Evolutionary conservation across 2,113 vertebrate species (phyloP).

Genomic region (Lipophrys pholis): DNA sequence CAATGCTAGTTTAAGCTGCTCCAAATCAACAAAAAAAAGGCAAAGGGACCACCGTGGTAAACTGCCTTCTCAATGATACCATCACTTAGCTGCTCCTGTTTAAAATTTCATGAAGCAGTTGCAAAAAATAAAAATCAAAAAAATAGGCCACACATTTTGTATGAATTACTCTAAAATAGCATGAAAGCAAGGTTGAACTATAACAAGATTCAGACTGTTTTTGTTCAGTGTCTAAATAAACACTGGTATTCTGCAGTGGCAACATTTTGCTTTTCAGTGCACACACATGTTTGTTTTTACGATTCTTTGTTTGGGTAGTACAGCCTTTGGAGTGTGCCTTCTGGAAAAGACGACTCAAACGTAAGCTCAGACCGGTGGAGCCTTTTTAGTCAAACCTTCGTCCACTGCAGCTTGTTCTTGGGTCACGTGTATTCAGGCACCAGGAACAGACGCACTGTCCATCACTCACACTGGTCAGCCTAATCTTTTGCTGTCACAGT

Average conservation of each 20-base stretch:
- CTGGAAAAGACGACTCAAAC: slow-evolving; percentile 9
- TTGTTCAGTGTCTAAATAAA: slow-evolving; percentile 35
- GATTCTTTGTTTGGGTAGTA: slow-evolving; percentile 39
- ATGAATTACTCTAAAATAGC: slow-evolving; percentile 36
- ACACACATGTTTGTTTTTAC: slow-evolving; percentile 35
- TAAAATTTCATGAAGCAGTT: slow-evolving; percentile 47
- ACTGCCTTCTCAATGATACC: slow-evolving; percentile 34
- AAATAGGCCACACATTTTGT: slow-evolving; percentile 46
- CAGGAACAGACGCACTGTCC: slow-evolving; percentile 10
- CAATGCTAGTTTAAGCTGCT: slow-evolving; percentile 32
- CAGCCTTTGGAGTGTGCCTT: slow-evolving; percentile 5
- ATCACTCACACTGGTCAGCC: slow-evolving; percentile 14
- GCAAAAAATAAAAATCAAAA: background rate
- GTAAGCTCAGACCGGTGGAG: slow-evolving; percentile 27
- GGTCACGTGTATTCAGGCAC: background rate
- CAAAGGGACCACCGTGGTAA: slow-evolving; percentile 23
- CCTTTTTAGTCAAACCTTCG: slow-evolving; percentile 10
- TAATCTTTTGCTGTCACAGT: slow-evolving; percentile 4
- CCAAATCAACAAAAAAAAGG: slow-evolving; percentile 13
- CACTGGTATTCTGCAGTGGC: slow-evolving; percentile 3
- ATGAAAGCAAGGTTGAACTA: slow-evolving; percentile 22
- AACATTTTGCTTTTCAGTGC: slow-evolving; percentile 14
- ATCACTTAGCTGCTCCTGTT: slow-evolving; percentile 46
- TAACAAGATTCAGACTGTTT: slow-evolving; percentile 12
- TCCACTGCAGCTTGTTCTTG: slow-evolving; percentile 1